phyloP scores from a whole-genome alignment of 2,888 invertebrate species.

The Aporophyla lueneburgensis region DNA sequence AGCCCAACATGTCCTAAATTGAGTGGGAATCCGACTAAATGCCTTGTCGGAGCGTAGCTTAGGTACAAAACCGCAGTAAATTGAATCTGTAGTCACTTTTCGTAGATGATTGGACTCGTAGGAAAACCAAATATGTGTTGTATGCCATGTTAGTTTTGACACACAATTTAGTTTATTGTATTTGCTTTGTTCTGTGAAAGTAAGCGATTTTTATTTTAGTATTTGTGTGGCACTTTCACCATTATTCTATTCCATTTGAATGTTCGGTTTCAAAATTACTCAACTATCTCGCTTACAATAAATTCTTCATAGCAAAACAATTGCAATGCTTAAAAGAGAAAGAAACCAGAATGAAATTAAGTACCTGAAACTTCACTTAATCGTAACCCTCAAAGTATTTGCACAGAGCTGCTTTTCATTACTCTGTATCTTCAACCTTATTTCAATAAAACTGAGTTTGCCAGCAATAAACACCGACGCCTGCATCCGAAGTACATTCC shows the following conservation, averaged over 20 bases:
- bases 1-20: conserved; percentile 63
- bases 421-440: conserved; percentile 45
- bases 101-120: conserved; percentile 36
- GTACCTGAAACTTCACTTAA: conserved; percentile 11
- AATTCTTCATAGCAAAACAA: neutral
- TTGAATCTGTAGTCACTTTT: conserved; percentile 60
- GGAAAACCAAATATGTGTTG: conserved; percentile 24
- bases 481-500: conserved; percentile 74
- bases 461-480: conserved; percentile 58
- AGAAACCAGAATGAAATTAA: conserved; percentile 2
- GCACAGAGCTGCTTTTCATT: conserved; percentile 24
- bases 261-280: neutral
- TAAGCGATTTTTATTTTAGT: neutral
- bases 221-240: neutral
- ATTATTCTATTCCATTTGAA: neutral
- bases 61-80: conserved; percentile 53
- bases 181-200: neutral
- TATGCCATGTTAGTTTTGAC: conserved; percentile 14
- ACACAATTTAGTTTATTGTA: conserved; percentile 12
- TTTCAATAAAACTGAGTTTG: conserved; percentile 58
- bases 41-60: conserved; percentile 57
- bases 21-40: conserved; percentile 62
- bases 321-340: neutral
- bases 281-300: neutral
- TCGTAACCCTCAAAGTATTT: conserved; percentile 34